phyloP scores from a whole-genome alignment of 2,797 vertebrate genomes.

The Phrynocephalus guinanensis region DNA sequence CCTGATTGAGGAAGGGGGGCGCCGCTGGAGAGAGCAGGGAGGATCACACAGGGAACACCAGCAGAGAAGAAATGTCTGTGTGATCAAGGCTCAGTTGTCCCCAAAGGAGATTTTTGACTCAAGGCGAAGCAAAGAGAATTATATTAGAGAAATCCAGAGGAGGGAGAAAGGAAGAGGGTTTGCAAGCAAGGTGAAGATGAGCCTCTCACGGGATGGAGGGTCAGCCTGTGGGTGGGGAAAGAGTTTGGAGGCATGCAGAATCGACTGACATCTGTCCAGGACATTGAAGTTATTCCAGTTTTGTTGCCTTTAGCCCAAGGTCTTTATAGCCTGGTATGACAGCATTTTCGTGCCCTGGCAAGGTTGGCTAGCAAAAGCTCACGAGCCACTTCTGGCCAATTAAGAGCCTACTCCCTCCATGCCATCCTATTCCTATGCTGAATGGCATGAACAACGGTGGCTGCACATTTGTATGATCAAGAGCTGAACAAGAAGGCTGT shows the following conservation, averaged over 20 bases:
- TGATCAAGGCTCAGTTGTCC: neutral
- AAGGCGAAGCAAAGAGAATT: neutral
- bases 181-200: slow-evolving; percentile 8
- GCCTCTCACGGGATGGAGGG: neutral
- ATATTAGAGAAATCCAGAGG: neutral
- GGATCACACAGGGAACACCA: neutral
- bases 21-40: neutral
- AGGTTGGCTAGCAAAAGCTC: neutral
- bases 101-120: neutral
- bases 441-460: neutral
- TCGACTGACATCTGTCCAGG: neutral
- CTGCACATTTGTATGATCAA: neutral
- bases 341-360: neutral
- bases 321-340: neutral
- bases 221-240: neutral
- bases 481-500: neutral
- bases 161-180: neutral
- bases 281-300: neutral
- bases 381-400: neutral
- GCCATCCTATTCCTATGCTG: neutral
- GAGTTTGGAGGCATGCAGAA: neutral
- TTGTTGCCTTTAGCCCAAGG: neutral
- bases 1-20: neutral
- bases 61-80: neutral
- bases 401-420: neutral